These are phyloP conservation scores for Heliconius congener DNA, from an alignment of 1,140 invertebrate species.

Conservation along the genomic window DNA sequence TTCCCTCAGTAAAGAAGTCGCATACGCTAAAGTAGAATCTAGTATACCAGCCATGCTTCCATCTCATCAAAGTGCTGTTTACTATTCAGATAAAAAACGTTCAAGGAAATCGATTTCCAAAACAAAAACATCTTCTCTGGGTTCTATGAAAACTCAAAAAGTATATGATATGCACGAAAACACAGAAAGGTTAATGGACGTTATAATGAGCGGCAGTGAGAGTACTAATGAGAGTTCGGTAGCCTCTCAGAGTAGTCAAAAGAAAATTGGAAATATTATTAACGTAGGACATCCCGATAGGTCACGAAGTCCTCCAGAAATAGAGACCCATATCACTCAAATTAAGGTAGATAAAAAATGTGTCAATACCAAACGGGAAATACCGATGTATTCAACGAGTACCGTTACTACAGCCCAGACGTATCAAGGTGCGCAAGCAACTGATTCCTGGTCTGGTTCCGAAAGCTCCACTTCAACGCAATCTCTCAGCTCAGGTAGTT, in stretches of 20 bases:
- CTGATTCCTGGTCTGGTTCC: conserved; percentile 54
- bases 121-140: conserved; percentile 49
- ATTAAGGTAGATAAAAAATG: conserved; percentile 49
- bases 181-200: conserved; percentile 60
- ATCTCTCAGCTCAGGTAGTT: conserved; percentile 49
- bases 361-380: conserved; percentile 16
- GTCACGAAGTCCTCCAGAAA: conserved; percentile 61
- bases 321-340: conserved; percentile 62
- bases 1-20: conserved; percentile 42
- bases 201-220: conserved; percentile 63
- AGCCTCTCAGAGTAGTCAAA: conserved; percentile 31
- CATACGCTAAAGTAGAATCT: conserved; percentile 57
- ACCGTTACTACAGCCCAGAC: conserved; percentile 52
- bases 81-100: conserved; percentile 44
- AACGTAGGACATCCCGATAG: conserved; percentile 33
- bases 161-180: conserved; percentile 70
- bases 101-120: conserved; percentile 35
- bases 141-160: conserved; percentile 53
- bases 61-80: conserved; percentile 49
- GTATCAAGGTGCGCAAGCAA: conserved; percentile 40
- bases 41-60: conserved; percentile 59
- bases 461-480: conserved; percentile 47
- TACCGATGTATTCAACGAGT: conserved; percentile 51
- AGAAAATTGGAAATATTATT: conserved; percentile 25
- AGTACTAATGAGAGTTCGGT: conserved; percentile 38